Evolutionary conservation across 2,797 vertebrate species (phyloP).

Genomic region (Glossophaga mutica): DNA sequence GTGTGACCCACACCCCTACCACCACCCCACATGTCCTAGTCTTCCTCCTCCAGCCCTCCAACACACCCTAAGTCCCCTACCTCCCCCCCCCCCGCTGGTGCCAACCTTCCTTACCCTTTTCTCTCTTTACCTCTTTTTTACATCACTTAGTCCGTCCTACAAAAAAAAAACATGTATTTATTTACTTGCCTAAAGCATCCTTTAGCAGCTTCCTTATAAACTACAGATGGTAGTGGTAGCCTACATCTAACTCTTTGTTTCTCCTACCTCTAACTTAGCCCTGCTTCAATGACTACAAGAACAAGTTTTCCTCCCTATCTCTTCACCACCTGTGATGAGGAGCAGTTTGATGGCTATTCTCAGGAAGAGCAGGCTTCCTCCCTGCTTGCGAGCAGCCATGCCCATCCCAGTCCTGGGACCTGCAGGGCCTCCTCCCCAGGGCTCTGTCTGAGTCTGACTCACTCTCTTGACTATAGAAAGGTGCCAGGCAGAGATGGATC

Average conservation of each 20-base stretch:
- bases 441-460: background rate
- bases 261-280: background rate
- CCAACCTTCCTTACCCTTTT: background rate
- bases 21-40: too few species aligned
- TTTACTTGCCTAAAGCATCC: background rate
- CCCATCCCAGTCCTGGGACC: background rate
- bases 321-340: background rate
- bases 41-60: background rate
- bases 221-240: background rate
- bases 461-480: background rate
- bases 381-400: background rate
- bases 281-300: background rate
- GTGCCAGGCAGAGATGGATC: background rate
- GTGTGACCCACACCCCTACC: accelerated
- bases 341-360: background rate
- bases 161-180: background rate
- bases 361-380: background rate
- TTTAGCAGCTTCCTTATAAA: background rate
- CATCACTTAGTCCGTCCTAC: background rate
- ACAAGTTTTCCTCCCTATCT: background rate
- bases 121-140: background rate
- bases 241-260: background rate
- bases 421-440: background rate
- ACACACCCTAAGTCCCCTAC: background rate
- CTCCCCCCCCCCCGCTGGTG: background rate